Percentiles rank a stretch among this genome's conserved stretches.
phyloP scores from a whole-genome alignment of 2,797 vertebrate genomes.

The Gobio occitaniae region DNA sequence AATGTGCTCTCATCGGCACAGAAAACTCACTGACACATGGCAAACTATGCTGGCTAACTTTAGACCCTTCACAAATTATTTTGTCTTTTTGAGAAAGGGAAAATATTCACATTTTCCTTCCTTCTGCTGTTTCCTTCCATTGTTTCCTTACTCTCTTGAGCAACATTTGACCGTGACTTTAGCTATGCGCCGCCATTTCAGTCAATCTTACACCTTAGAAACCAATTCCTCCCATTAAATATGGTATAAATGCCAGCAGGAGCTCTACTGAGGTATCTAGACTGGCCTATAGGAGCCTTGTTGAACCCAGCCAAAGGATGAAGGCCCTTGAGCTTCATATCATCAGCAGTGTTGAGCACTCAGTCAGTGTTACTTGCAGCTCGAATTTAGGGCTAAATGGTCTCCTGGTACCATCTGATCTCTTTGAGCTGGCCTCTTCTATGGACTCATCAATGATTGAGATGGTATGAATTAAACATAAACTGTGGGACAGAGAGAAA shows the following conservation, averaged over 20 bases:
- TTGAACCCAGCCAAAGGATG: not conserved
- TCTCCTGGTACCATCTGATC: constrained; percentile 64
- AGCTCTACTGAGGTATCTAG: not conserved
- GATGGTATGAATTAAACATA: constrained; percentile 76
- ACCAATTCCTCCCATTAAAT: not conserved
- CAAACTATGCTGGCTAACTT: not conserved
- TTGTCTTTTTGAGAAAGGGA: not conserved
- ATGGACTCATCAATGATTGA: constrained; percentile 75
- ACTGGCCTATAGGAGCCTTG: not conserved
- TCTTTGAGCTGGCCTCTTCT: constrained; percentile 58
- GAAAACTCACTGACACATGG: constrained; percentile 5
- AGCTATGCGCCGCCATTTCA: not conserved
- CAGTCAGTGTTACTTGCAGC: constrained; percentile 14
- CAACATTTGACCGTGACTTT: not conserved
- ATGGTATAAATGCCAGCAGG: constrained; percentile 1
- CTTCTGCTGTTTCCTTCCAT: constrained; percentile 22
- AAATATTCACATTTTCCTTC: not conserved
- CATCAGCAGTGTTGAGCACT: constrained; percentile 6
- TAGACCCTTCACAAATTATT: not conserved
- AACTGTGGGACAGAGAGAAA: constrained; percentile 63
- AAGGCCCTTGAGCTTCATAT: constrained; percentile 26
- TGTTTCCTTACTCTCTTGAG: constrained; percentile 29
- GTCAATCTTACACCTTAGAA: not conserved
- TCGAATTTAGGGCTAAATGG: constrained; percentile 53
- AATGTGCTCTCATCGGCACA: not conserved